Evolutionary conservation across 2,888 invertebrate genomes (phyloP), one percentile per base, ranked within the genome.

Genomic region (Sclerodermus sp.): DNA sequence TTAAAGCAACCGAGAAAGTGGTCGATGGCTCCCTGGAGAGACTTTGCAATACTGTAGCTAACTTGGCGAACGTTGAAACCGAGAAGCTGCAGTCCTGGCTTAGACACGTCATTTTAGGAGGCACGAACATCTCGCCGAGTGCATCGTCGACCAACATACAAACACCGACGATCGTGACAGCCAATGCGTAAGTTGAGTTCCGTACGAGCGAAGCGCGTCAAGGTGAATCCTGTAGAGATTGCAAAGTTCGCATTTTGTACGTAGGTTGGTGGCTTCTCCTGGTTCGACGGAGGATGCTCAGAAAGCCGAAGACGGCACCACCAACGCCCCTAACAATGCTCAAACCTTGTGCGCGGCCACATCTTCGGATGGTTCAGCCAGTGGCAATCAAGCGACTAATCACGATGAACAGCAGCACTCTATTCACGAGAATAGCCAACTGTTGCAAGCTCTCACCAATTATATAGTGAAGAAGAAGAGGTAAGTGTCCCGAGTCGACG

Each of bases 381-480:
- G 60, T 13, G 69, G 56, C 12, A 72, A 70, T 52, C 68, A 69
- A 34, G 44, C 59, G 0, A 44, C 63, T 16, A 63, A 58, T 32
- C 52, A 54, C 5, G 53, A 47, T 17, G 56, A 75, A 62, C 82
- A 78, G 71, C 81, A 79, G 67, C 82, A 76, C 72, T 82, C 71
- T 62, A 80, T 81, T 66, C 84, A 87, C 65, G 88, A 89, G 67
- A 90, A 90, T 73, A 86, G 88, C 53, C 83, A 84, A 29, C 73
- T 90, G 3, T 75, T 91, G 8, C 86, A 88, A 62, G 86, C 85
- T 29, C 81, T 91, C 12, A 87, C 89, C 0, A 84, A 87, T 51
- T 87, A 87, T 59, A 85, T 90, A 52, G 89, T 90, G 0, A 87
- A 87, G 59, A 87, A 88, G 56, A 85, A 83, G 61, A 78, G 73